A percentile compares a stretch with the other conserved stretches of the same genome.
Evolutionary conservation across 2,888 invertebrate genomes (phyloP).

Genomic region (Callyntrura guangdongensis): DNA sequence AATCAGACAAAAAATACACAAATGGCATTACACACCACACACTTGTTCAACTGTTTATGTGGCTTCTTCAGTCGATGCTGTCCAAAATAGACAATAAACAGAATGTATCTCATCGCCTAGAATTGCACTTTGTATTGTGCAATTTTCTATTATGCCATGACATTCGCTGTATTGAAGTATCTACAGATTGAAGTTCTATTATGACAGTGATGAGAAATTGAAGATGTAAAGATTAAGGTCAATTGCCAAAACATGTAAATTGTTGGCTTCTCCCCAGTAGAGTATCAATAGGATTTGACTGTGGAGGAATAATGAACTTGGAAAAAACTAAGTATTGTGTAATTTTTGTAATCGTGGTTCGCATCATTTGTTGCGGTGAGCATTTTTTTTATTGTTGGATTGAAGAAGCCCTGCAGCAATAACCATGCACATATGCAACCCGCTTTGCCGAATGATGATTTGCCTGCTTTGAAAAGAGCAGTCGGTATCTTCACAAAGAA

Average conservation of each 20-base stretch:
- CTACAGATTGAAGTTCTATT: neutral
- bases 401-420: neutral
- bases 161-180: neutral
- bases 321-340: conserved; percentile 23
- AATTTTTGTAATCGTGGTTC: neutral
- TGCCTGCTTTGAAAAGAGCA: neutral
- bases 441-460: neutral
- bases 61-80: neutral
- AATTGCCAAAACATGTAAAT: conserved; percentile 38
- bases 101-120: no score
- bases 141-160: neutral
- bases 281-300: neutral
- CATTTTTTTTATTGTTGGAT: neutral
- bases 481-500: conserved; percentile 15
- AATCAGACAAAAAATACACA: neutral
- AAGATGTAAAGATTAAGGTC: conserved; percentile 52
- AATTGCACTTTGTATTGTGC: neutral
- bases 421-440: neutral
- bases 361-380: conserved; percentile 25
- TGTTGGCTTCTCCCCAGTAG: neutral
- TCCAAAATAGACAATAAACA: neutral
- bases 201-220: conserved; percentile 27
- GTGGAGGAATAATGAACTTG: conserved; percentile 22
- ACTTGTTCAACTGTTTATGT: neutral
- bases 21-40: neutral